These are phyloP conservation scores for Etheostoma spectabile DNA, from an alignment of 2,113 vertebrate genomes.

Conservation along the genomic window DNA sequence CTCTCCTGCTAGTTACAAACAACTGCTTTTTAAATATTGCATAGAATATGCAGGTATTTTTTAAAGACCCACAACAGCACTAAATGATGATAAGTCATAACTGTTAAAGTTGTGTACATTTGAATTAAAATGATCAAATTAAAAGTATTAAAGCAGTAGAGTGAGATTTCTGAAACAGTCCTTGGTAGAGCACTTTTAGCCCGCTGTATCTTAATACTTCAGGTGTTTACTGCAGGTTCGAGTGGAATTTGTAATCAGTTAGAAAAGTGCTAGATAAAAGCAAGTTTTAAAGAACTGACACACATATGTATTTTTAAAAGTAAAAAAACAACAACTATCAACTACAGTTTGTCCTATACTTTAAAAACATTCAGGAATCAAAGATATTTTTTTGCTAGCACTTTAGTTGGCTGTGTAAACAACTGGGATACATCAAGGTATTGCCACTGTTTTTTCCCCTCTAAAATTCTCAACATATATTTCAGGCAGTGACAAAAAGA, in stretches of 20 bases:
- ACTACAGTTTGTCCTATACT: slow-evolving; percentile 37
- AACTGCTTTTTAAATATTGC: not conserved
- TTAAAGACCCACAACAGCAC: not conserved
- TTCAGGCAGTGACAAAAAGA: slow-evolving; percentile 53
- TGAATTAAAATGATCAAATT: not conserved
- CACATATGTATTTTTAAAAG: slow-evolving; percentile 10
- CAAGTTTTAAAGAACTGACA: slow-evolving; percentile 31
- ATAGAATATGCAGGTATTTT: slow-evolving; percentile 6
- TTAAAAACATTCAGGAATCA: slow-evolving; percentile 22
- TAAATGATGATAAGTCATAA: not conserved
- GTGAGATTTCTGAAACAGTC: not conserved
- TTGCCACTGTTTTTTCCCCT: not conserved
- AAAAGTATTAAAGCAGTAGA: not conserved
- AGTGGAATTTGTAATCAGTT: slow-evolving; percentile 29
- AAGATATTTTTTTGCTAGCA: slow-evolving; percentile 10
- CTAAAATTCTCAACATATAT: slow-evolving; percentile 14
- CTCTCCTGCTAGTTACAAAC: not conserved
- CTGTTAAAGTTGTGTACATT: not conserved
- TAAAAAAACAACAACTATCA: slow-evolving; percentile 38
- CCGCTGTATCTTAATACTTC: slow-evolving; percentile 11
- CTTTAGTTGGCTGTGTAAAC: slow-evolving; percentile 51
- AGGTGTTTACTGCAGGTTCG: slow-evolving; percentile 8
- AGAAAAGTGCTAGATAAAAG: slow-evolving; percentile 31
- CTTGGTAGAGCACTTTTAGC: slow-evolving; percentile 26
- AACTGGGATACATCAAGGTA: slow-evolving; percentile 19